phyloP scores from a whole-genome alignment of 1,140 invertebrate genomes.

The Batillaria attramentaria region DNA sequence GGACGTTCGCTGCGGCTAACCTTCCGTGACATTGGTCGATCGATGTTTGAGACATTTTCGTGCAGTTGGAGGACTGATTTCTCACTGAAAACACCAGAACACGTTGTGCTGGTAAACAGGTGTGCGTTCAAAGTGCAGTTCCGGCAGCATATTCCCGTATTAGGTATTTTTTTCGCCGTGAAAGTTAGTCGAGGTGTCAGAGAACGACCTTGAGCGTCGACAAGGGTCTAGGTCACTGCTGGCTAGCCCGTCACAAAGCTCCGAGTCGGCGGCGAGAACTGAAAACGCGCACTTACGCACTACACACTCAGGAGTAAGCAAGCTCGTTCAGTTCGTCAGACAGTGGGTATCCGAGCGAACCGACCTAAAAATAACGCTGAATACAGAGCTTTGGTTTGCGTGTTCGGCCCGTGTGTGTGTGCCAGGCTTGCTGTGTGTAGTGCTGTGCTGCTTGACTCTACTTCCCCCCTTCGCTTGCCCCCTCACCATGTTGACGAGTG shows the following conservation, averaged over 20 bases:
- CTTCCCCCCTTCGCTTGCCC: not conserved
- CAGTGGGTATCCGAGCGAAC: not conserved
- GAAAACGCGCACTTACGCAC: not conserved
- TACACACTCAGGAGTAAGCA: not conserved
- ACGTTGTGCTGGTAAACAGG: not conserved
- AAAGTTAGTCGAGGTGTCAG: not conserved
- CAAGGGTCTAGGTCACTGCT: not conserved
- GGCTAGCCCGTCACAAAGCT: not conserved
- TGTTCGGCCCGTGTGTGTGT: not conserved
- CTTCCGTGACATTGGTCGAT: conserved; percentile 19
- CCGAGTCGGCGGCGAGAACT: not conserved
- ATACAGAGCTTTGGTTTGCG: not conserved
- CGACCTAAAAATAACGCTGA: no score
- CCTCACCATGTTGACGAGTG: not conserved
- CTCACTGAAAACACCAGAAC: no score
- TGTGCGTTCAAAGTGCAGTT: no score
- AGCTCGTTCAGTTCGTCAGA: not conserved
- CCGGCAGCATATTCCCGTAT: not conserved
- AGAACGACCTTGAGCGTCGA: conserved; percentile 23
- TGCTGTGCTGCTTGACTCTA: not conserved
- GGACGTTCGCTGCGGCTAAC: conserved; percentile 1
- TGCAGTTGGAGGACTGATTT: not conserved
- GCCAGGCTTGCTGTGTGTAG: not conserved
- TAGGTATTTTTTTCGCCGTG: not conserved
- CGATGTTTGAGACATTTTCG: not conserved